Evolutionary conservation across 2,113 vertebrate species (phyloP).

Genomic region (Nothobranchius kuhntae): DNA sequence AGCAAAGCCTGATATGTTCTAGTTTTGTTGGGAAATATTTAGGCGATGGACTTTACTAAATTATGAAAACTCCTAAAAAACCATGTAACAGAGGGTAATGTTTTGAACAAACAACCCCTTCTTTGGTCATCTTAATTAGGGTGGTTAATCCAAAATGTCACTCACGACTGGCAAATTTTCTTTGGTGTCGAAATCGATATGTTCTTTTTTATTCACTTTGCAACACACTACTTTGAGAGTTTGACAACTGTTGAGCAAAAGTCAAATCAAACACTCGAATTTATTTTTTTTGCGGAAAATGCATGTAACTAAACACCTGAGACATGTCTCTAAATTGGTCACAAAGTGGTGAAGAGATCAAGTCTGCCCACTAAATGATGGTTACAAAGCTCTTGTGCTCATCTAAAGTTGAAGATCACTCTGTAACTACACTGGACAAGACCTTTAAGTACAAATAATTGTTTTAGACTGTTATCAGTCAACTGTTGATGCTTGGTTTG

Average conservation of each 20-base stretch:
- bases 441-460: constrained; percentile 38
- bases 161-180: not conserved
- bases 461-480: constrained; percentile 29
- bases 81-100: not conserved
- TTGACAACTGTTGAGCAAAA: constrained; percentile 25
- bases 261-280: constrained; percentile 11
- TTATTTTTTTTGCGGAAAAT: constrained; percentile 7
- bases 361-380: constrained; percentile 53
- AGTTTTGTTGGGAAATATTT: too few species aligned
- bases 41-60: too few species aligned
- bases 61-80: too few species aligned
- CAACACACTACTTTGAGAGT: not conserved
- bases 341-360: constrained; percentile 33
- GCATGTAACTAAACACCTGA: constrained; percentile 2
- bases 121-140: not conserved
- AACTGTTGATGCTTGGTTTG: constrained; percentile 1
- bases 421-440: constrained; percentile 54
- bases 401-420: constrained; percentile 31
- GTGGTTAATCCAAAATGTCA: not conserved
- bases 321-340: constrained; percentile 19
- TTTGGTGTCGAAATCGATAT: not conserved
- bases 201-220: not conserved
- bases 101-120: not conserved
- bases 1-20: too few species aligned
- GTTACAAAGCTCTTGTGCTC: constrained; percentile 21